Percentiles rank a stretch among this genome's conserved stretches.
Evolutionary conservation across 2,113 vertebrate species (phyloP).

Genomic region (Osmerus eperlanus): DNA sequence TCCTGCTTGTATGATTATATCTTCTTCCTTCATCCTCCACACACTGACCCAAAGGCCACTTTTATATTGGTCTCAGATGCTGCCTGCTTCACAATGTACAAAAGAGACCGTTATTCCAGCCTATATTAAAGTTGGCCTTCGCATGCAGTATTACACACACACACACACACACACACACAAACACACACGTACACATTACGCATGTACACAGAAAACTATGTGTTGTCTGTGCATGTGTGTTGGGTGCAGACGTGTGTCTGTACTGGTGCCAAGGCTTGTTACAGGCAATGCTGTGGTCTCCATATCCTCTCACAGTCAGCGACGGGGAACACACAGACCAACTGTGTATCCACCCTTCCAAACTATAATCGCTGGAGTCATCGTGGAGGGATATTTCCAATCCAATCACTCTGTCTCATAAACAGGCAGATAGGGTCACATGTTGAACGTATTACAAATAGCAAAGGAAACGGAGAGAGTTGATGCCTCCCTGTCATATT

Average conservation of each 20-base stretch:
- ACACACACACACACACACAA: conserved; percentile 21
- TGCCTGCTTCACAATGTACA: conserved; percentile 76
- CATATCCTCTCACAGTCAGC: conserved; percentile 48
- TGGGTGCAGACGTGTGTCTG: conserved; percentile 37
- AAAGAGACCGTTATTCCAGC: conserved; percentile 77
- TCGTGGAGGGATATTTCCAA: conserved; percentile 36
- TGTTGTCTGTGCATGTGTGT: conserved; percentile 34
- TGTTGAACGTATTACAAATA: conserved; percentile 53
- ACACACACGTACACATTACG: conserved; percentile 6
- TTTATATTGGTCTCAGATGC: conserved; percentile 82
- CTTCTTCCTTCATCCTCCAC: conserved; percentile 75
- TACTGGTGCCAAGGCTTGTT: conserved; percentile 30
- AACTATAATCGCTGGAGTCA: conserved; percentile 27
- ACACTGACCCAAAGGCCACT: conserved; percentile 75
- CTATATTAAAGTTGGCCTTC: conserved; percentile 74
- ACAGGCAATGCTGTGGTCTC: conserved; percentile 11
- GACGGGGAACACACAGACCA: conserved; percentile 43
- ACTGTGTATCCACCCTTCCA: conserved; percentile 38
- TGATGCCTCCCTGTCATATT: neutral
- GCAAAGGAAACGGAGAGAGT: conserved; percentile 19
- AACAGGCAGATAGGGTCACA: conserved; percentile 31
- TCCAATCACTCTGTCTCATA: conserved; percentile 31
- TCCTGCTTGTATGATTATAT: conserved; percentile 80
- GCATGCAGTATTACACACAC: conserved; percentile 53
- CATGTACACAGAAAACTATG: conserved; percentile 8